Base-by-base conservation (phyloP, 1,140 invertebrate genomes). In the Thaumatotibia leucotreta region DNA sequence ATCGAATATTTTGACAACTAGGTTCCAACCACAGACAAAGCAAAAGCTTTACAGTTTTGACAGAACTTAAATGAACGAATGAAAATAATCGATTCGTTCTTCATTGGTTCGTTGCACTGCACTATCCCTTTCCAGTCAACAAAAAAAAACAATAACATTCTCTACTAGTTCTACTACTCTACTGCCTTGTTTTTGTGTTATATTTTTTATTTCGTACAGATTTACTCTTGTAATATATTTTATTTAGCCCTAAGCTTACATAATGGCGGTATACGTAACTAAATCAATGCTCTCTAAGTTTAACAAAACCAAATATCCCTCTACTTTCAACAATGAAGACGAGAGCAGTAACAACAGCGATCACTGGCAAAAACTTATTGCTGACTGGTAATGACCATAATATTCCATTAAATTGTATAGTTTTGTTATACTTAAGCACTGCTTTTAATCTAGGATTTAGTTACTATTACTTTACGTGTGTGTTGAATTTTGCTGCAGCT, bases 241-340 rank as follows among this genome's bases (percentile, higher is more conserved):
- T n/a, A 14, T 45, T 45, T 4, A 20, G 17, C 39, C 14, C 4
- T 17, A 45, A 6, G 8, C n/a, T 61, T 49, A 11, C 24, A 77
- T 61, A 50, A 89, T 89, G 87, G 76, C 84, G 61, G 82, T 88
- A 17, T 89, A 82, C 65, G 65, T 90, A 66, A 85, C 86, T 22
- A 90, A 86, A 77, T 69, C 76, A 35, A 88, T 88, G 84, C 69
- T 88, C 67, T 75, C 78, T 24, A 86, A 75, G 52, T 69, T 89
- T 54, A 85, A 82, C 65, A 84, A 77, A 72, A 67, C 81, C 6
- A 72, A 75, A 64, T 86, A 78, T 75, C 69, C 75, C n/a, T 72
- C 66, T 49, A 35, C 73, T 50, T 65, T 67, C 50, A 61, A 65
- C 20, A 71, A 67, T 29, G 77, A 79, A 63, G 74, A 76, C 39